phyloP scores from a whole-genome alignment of 2,888 invertebrate species.

The Polietes domitor region DNA sequence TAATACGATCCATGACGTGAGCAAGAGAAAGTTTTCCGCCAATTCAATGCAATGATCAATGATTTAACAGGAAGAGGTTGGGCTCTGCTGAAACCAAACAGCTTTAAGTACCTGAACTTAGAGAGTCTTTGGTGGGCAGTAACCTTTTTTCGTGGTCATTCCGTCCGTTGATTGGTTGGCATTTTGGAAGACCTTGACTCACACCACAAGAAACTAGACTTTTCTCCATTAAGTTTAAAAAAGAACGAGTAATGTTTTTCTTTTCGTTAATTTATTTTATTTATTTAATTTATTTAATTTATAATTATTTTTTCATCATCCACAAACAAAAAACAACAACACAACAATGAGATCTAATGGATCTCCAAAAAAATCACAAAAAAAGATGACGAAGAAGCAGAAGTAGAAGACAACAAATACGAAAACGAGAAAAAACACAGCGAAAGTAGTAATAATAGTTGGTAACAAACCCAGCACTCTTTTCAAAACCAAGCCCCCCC shows the following conservation, averaged over 20 bases:
- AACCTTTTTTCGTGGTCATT: slow-evolving; percentile 4
- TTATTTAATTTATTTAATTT: slow-evolving; percentile 77
- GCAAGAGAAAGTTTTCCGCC: slow-evolving; percentile 22
- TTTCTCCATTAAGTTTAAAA: slow-evolving; percentile 55
- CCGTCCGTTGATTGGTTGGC: background rate
- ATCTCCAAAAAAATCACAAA: slow-evolving; percentile 62
- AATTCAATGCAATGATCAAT: background rate
- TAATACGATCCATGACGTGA: slow-evolving; percentile 47
- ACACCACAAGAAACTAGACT: slow-evolving; percentile 49
- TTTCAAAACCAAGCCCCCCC: too few relatives aligned
- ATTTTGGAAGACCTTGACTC: too few relatives aligned
- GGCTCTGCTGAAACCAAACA: slow-evolving; percentile 34
- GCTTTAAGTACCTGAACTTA: slow-evolving; percentile 40
- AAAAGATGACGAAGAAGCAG: slow-evolving; percentile 34
- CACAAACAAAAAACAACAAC: too few relatives aligned
- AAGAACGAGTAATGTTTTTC: slow-evolving; percentile 38
- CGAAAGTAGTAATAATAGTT: slow-evolving; percentile 33
- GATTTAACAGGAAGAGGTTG: background rate
- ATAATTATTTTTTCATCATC: slow-evolving; percentile 69
- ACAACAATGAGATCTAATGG: slow-evolving; percentile 60
- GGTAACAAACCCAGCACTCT: background rate
- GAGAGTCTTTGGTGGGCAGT: slow-evolving; percentile 43
- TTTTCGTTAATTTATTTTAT: slow-evolving; percentile 73
- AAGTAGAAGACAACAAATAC: slow-evolving; percentile 7
- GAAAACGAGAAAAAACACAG: slow-evolving; percentile 23